A percentile compares a stretch with the other conserved stretches of the same genome.
Evolutionary conservation across 2,113 vertebrate genomes (phyloP).

Genomic region (Rousettus leschenaultii): DNA sequence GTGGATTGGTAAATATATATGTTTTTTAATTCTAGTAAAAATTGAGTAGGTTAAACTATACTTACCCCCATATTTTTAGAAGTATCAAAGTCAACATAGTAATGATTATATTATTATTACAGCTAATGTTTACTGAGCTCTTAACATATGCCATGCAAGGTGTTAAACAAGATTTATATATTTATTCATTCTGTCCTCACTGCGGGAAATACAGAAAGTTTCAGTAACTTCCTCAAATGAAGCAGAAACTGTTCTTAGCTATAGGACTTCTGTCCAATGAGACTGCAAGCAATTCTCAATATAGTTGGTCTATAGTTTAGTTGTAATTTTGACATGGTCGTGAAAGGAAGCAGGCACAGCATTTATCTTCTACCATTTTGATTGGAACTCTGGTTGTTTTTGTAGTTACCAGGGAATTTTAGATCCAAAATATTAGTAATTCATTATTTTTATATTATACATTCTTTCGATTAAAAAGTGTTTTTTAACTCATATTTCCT

Average conservation of each 20-base stretch:
- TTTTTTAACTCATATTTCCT: slow-evolving; percentile 12
- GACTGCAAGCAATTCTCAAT: too few species aligned
- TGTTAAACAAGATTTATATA: neutral
- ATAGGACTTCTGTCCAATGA: too few species aligned
- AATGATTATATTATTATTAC: slow-evolving; percentile 2
- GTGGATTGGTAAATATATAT: neutral
- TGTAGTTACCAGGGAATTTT: slow-evolving; percentile 22
- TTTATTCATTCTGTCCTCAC: neutral
- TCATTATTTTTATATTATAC: slow-evolving; percentile 49
- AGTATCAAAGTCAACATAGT: neutral
- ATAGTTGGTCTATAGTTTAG: too few species aligned
- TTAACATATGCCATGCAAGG: neutral
- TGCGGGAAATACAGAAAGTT: neutral
- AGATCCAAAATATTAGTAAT: slow-evolving; percentile 48
- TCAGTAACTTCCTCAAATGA: neutral
- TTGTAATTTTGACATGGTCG: too few species aligned
- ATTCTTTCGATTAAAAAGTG: slow-evolving; percentile 39
- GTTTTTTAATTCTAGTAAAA: slow-evolving; percentile 18
- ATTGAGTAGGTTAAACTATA: neutral
- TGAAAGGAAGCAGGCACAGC: too few species aligned
- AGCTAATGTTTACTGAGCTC: neutral
- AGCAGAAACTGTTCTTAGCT: neutral
- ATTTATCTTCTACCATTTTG: too few species aligned
- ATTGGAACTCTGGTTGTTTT: too few species aligned
- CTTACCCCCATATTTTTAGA: neutral